Conservation (phyloP, 2,888 invertebrate genomes). For the Mimachlamys varia region DNA sequence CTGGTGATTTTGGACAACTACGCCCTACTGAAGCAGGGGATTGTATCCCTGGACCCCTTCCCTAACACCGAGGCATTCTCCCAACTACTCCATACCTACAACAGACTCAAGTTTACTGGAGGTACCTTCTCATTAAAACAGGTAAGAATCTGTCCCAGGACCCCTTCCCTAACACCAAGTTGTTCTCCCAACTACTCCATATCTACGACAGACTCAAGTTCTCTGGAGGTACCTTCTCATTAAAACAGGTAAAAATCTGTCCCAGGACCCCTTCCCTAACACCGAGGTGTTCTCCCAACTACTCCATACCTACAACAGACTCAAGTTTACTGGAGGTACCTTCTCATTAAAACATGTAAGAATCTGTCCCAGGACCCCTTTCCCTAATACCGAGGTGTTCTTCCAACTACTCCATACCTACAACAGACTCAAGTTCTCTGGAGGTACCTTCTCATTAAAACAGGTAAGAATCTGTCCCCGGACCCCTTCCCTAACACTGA, state of each 20-base stretch:
- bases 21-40: conserved; percentile 56
- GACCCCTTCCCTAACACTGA: conserved; percentile 73
- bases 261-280: too few relatives aligned
- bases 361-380: not conserved
- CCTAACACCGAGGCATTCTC: conserved; percentile 63
- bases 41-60: conserved; percentile 72
- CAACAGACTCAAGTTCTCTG: not conserved
- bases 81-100: conserved; percentile 57
- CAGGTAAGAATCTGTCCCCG: conserved; percentile 62
- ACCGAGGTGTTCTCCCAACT: not conserved
- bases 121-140: conserved; percentile 62
- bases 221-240: not conserved
- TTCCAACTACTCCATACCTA: not conserved
- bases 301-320: not conserved
- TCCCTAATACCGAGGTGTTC: not conserved
- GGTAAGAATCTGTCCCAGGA: conserved; percentile 53
- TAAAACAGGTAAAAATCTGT: not conserved
- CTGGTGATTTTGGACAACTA: conserved; percentile 68
- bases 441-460: conserved; percentile 47
- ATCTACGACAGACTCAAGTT: not conserved
- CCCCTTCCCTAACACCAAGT: too few relatives aligned
- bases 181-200: not conserved
- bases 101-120: conserved; percentile 62
- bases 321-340: not conserved
- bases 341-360: not conserved